Evolutionary conservation across 2,113 vertebrate species (phyloP).

Genomic region (Toxotes jaculatrix): DNA sequence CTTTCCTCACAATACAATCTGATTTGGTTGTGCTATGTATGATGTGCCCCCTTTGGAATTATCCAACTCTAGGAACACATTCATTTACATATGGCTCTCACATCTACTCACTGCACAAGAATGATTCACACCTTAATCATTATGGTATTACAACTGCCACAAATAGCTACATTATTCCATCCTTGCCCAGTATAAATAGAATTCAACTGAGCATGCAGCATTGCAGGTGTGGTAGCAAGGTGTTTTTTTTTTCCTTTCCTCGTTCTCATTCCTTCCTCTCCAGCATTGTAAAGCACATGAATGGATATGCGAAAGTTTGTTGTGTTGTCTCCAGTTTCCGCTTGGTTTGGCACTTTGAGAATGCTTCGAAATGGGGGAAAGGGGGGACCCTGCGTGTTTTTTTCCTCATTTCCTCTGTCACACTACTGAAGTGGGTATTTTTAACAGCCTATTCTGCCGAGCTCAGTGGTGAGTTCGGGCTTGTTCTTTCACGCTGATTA

Average conservation of each 20-base stretch:
- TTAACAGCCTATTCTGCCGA: conserved; percentile 59
- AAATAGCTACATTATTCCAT: conserved; percentile 4
- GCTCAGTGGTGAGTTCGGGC: conserved; percentile 58
- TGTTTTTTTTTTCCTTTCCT: not conserved
- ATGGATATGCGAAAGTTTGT: conserved; percentile 46
- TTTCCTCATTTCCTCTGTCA: conserved; percentile 14
- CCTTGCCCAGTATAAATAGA: not conserved
- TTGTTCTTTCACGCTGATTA: conserved; percentile 78
- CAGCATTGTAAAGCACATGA: conserved; percentile 27
- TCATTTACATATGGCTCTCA: not conserved
- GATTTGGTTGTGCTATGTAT: not conserved
- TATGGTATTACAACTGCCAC: conserved; percentile 5
- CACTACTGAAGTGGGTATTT: conserved; percentile 62
- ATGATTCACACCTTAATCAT: conserved; percentile 13
- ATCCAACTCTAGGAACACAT: not conserved
- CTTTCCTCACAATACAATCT: conserved; percentile 10
- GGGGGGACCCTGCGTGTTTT: not conserved
- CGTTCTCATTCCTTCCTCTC: conserved; percentile 18
- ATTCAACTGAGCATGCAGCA: conserved; percentile 2
- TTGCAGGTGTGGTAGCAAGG: conserved; percentile 2
- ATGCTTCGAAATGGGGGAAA: conserved; percentile 26
- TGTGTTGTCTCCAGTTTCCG: conserved; percentile 27
- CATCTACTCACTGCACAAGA: not conserved
- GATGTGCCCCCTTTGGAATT: conserved; percentile 10
- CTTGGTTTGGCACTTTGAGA: conserved; percentile 38